These are phyloP conservation scores for Hesperophylax magnus DNA, from an alignment of 1,140 invertebrate genomes.

Conservation along the genomic window DNA sequence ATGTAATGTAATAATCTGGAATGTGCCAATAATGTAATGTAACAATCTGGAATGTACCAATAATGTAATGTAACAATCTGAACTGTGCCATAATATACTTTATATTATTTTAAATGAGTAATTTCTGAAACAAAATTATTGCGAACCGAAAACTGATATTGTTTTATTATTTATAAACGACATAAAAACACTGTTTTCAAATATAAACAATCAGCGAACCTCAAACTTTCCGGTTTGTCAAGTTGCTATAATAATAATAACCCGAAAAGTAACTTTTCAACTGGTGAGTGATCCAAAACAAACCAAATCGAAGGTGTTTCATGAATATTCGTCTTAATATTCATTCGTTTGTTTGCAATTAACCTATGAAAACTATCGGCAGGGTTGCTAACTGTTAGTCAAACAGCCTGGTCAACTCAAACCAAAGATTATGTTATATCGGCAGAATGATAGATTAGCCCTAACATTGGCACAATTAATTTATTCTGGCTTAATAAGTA, in stretches of 20 bases:
- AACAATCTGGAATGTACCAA: no score
- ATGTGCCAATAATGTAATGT: no score
- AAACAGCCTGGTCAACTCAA: slow-evolving; percentile 50
- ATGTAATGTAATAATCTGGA: no score
- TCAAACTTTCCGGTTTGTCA: no score
- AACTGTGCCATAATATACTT: no score
- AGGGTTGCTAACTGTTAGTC: not conserved
- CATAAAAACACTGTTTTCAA: not conserved
- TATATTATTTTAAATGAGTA: no score
- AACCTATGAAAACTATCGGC: slow-evolving; percentile 22
- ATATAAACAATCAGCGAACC: not conserved
- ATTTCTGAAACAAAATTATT: no score
- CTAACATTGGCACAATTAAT: slow-evolving; percentile 51
- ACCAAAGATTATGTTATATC: slow-evolving; percentile 58
- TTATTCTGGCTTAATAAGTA: slow-evolving; percentile 55
- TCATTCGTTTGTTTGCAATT: slow-evolving; percentile 25
- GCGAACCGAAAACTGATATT: no score
- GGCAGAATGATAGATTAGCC: slow-evolving; percentile 57
- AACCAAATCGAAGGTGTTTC: slow-evolving; percentile 1
- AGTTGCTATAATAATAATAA: slow-evolving; percentile 1
- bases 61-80: no score
- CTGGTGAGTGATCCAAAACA: slow-evolving; percentile 15
- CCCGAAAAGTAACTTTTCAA: slow-evolving; percentile 20
- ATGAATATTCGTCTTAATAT: slow-evolving; percentile 35
- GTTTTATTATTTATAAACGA: not conserved